Evolutionary conservation across 2,797 vertebrate species (phyloP).

Genomic region (Sebastes kiyomatsui): DNA sequence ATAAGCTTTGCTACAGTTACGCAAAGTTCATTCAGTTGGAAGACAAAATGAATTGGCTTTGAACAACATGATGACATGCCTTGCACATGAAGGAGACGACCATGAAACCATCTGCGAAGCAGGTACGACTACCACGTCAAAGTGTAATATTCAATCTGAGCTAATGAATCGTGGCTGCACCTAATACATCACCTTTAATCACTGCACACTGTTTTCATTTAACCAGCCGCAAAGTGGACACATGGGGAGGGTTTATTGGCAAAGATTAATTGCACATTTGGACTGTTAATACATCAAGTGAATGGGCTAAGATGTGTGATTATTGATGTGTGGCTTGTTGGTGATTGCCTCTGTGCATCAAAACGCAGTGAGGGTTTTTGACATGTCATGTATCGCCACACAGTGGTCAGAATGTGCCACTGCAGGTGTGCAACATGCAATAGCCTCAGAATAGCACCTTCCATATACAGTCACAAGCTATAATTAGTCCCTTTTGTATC

Average conservation of each 20-base stretch:
- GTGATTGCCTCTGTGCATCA: slow-evolving; percentile 16
- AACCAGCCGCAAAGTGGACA: background rate
- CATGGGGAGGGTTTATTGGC: background rate
- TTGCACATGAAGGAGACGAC: background rate
- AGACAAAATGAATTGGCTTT: background rate
- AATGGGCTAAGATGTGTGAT: background rate
- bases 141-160: background rate
- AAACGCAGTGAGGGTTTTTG: background rate
- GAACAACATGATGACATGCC: background rate
- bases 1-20: background rate
- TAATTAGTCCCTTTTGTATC: slow-evolving; percentile 52
- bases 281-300: slow-evolving; percentile 13
- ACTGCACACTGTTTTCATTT: background rate
- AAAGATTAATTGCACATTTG: slow-evolving; percentile 24
- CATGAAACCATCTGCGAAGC: background rate
- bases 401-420: slow-evolving; percentile 58
- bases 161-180: background rate
- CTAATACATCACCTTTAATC: slow-evolving; percentile 23
- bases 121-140: background rate
- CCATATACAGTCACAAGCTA: slow-evolving; percentile 82
- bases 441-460: slow-evolving; percentile 37
- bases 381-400: slow-evolving; percentile 47
- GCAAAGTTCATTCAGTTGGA: background rate
- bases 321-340: slow-evolving; percentile 17
- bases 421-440: slow-evolving; percentile 19